These are phyloP conservation scores for Leptothorax acervorum DNA, from an alignment of 2,888 invertebrate genomes.

Conservation along the genomic window DNA sequence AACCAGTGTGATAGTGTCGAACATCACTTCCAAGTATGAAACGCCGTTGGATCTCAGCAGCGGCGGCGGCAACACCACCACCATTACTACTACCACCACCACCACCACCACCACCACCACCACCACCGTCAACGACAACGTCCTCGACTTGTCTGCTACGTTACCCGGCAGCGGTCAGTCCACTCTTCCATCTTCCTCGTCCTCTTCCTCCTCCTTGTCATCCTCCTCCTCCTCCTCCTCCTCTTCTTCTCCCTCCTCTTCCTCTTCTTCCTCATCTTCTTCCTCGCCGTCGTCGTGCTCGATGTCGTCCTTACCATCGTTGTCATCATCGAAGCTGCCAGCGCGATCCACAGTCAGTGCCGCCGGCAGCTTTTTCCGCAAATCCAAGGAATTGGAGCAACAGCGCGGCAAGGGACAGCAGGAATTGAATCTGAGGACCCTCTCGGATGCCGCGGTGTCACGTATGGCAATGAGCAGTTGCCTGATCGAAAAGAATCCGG, in stretches of 20 bases:
- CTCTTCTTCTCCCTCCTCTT: constrained; percentile 44
- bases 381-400: constrained; percentile 73
- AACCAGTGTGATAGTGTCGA: constrained; percentile 61
- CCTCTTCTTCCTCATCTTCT: constrained; percentile 49
- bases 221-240: constrained; percentile 34
- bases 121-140: constrained; percentile 72
- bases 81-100: constrained; percentile 33
- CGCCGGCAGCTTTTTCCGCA: constrained; percentile 48
- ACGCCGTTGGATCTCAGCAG: constrained; percentile 79
- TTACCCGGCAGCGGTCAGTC: constrained; percentile 53
- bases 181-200: constrained; percentile 20
- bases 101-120: constrained; percentile 54
- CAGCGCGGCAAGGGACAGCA: constrained; percentile 76
- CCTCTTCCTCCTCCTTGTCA: neutral
- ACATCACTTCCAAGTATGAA: constrained; percentile 73
- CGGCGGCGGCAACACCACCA: constrained; percentile 27
- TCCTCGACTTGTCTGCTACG: constrained; percentile 77
- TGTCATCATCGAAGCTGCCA: neutral
- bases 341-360: constrained; percentile 46
- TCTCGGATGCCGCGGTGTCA: constrained; percentile 81
- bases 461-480: constrained; percentile 69
- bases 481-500: constrained; percentile 61
- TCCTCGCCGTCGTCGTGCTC: constrained; percentile 51
- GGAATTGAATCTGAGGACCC: constrained; percentile 78
- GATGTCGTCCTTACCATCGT: constrained; percentile 33